Percentiles rank a stretch among this genome's conserved stretches.
Conservation (phyloP, 2,797 vertebrate genomes). For the Myotis planiceps region DNA sequence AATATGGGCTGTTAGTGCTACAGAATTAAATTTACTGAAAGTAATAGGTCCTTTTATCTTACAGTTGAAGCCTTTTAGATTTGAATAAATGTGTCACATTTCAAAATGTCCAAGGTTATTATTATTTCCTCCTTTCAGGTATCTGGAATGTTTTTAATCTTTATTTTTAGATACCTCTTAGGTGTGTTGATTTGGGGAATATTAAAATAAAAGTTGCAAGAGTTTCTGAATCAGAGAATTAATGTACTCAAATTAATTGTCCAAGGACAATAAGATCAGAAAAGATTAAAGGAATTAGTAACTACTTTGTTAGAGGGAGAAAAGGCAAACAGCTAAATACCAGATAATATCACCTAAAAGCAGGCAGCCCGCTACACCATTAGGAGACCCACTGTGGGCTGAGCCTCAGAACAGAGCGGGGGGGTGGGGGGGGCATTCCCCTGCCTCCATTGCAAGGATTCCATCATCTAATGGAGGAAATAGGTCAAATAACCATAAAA, state of each 20-base stretch:
- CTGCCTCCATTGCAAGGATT: background rate
- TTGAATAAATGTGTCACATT: background rate
- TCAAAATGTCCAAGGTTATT: conserved; percentile 43
- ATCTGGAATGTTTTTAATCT: conserved; percentile 39
- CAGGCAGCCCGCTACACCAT: background rate
- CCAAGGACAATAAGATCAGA: background rate
- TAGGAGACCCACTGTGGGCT: background rate
- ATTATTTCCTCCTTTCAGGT: conserved; percentile 2
- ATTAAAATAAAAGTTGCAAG: conserved; percentile 49
- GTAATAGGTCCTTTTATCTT: conserved; percentile 23
- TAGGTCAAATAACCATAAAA: background rate
- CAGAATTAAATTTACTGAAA: conserved; percentile 48
- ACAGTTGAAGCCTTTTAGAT: background rate
- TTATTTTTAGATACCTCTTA: conserved; percentile 39
- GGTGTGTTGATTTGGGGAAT: background rate
- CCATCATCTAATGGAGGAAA: background rate
- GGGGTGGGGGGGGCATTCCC: background rate
- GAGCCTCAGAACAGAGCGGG: background rate
- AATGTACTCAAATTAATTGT: conserved; percentile 29
- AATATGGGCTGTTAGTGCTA: background rate
- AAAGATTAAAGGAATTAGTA: conserved; percentile 62
- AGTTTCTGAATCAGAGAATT: conserved; percentile 45
- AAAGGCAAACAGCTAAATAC: background rate
- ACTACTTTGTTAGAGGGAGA: conserved; percentile 33
- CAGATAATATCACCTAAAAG: background rate